Conservation (phyloP, 92 coral and sea anemone species). For the Parazoanthus swiftii region DNA sequence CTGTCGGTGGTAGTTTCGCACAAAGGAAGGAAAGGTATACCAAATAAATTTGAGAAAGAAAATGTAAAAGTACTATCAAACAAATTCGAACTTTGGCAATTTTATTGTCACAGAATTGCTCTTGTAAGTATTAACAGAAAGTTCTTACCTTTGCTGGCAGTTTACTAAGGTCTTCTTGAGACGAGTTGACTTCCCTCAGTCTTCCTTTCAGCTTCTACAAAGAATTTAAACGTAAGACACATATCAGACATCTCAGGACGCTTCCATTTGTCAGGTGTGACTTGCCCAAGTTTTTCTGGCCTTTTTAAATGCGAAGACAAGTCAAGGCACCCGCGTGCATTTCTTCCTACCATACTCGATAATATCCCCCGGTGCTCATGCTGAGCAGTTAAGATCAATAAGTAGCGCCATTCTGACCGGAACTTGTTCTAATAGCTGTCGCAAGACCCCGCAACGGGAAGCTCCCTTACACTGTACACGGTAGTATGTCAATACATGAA, state of each 20-base stretch:
- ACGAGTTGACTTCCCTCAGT: slow-evolving; percentile 71
- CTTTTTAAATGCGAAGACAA: not conserved
- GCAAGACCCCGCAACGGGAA: no score
- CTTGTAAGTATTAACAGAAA: not conserved
- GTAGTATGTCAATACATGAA: no score
- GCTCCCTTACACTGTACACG: no score
- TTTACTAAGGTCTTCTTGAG: slow-evolving; percentile 83
- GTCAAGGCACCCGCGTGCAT: not conserved
- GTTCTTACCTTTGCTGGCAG: slow-evolving; percentile 71
- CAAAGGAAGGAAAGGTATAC: no score
- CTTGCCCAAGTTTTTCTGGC: not conserved
- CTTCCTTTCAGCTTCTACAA: slow-evolving; percentile 73
- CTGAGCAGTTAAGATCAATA: not conserved
- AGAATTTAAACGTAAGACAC: not conserved
- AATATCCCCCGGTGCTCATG: not conserved
- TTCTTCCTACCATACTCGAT: not conserved
- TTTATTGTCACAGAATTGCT: no score
- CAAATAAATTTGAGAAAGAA: no score
- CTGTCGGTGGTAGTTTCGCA: no score
- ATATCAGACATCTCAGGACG: not conserved
- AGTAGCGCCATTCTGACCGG: no score
- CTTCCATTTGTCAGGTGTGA: not conserved
- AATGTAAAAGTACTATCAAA: no score
- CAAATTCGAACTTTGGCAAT: no score
- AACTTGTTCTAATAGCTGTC: no score